Conservation (phyloP, 1,140 invertebrate genomes). For the Diachasmimorpha longicaudata region DNA sequence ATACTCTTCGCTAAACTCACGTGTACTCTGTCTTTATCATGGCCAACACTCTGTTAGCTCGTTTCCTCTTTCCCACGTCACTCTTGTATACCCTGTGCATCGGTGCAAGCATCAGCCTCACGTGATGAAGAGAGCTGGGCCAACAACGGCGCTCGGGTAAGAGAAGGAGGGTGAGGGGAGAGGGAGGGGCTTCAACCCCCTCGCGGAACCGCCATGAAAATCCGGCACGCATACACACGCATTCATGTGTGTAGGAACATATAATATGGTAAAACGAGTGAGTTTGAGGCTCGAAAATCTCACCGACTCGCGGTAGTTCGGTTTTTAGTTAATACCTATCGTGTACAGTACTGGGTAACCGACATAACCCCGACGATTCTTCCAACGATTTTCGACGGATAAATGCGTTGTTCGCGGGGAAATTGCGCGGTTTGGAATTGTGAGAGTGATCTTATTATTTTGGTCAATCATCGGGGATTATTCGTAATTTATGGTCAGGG, state of each 20-base stretch:
- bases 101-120: background rate
- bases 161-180: background rate
- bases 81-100: background rate
- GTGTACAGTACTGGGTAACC: background rate
- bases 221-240: background rate
- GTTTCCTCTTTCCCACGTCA: constrained; percentile 9
- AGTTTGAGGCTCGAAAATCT: background rate
- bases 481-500: background rate
- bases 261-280: background rate
- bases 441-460: background rate
- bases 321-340: constrained; percentile 38
- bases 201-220: background rate
- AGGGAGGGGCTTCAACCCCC: background rate
- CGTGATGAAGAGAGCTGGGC: background rate
- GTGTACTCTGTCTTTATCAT: constrained; percentile 9
- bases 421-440: background rate
- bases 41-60: background rate
- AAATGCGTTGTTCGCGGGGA: background rate
- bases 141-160: too few relatives aligned
- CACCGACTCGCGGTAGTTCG: constrained; percentile 23
- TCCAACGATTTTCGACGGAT: background rate
- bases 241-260: background rate
- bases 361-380: background rate
- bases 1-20: constrained; percentile 18
- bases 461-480: background rate